Evolutionary conservation across 2,113 vertebrate genomes (phyloP).

Genomic region (Eublepharis macularius): DNA sequence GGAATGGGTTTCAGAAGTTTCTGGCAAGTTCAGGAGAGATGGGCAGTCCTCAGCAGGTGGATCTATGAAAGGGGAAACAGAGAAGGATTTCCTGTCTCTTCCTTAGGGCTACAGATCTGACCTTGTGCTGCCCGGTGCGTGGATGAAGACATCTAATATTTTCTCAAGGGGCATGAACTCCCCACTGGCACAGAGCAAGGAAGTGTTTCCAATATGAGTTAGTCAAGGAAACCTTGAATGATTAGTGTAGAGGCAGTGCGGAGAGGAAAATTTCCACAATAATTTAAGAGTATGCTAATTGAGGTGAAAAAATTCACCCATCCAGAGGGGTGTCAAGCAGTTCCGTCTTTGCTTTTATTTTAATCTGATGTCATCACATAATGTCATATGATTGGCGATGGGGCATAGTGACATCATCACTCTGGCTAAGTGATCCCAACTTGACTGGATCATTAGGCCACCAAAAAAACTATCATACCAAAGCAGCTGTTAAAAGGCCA

Average conservation of each 20-base stretch:
- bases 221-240: conserved; percentile 43
- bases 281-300: background rate
- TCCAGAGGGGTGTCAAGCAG: too few relatives aligned
- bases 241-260: background rate
- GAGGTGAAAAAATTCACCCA: too few relatives aligned
- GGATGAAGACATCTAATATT: background rate
- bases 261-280: background rate
- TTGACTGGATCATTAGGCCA: too few relatives aligned
- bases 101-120: background rate
- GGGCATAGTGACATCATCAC: too few relatives aligned
- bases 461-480: too few relatives aligned
- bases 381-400: too few relatives aligned
- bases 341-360: too few relatives aligned
- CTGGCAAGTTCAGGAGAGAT: conserved; percentile 66
- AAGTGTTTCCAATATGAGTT: conserved; percentile 47
- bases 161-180: conserved; percentile 8
- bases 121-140: background rate
- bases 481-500: too few relatives aligned
- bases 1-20: conserved; percentile 68
- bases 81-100: conserved; percentile 78
- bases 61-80: conserved; percentile 59
- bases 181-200: background rate
- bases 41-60: conserved; percentile 59
- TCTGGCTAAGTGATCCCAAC: too few relatives aligned
- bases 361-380: too few relatives aligned